Evolutionary conservation across 2,797 vertebrate genomes (phyloP), one percentile per base, ranked within the genome.

Genomic region (Todus mexicanus): DNA sequence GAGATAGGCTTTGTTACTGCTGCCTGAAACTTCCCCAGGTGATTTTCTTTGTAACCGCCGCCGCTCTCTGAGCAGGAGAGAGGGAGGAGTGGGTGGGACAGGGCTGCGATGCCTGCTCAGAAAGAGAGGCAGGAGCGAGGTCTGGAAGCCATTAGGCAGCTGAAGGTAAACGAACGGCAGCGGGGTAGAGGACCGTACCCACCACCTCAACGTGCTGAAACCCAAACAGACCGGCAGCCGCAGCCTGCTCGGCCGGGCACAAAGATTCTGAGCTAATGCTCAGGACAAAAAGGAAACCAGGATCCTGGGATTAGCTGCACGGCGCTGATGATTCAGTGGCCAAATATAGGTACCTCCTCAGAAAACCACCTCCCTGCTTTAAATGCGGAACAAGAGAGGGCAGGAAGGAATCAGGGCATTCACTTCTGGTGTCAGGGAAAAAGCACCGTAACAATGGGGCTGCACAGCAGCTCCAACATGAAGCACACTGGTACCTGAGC

Each of bases 21-120:
- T 90, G 96, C 90, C 94, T 92, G 93, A 96, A 95, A 96, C 94
- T 93, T 95, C 91, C 96, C 94, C 95, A 97, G 97, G 96, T 97
- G 96, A 97, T 96, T 90, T 57, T 95, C 87, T 66, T 73, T 90
- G 95, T 89, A 60, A 72, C 56, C 87, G 73, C 59, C 35, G 6
- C 56, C 38, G 7, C 50, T 94, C 90, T 81, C 26, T 4, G 61
- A 86, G 89, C 92, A 79, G 11, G 73, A 23, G 35, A 42, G 59
- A 77, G 66, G 33, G 79, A 60, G 27, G 56, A 76, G 77, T 5
- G 47, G 59, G 78, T 40, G 48, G 59, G 78, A 84, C 40, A 72
- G 11, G 84, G 33, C 5, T 27, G 64, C 1, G 12, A 43, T 12
- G 73, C 73, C 50, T 10, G 33, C 12, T 43, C 76, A 20, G 2